These are phyloP conservation scores for Anoura caudifer DNA, from an alignment of 2,113 vertebrate genomes.

Conservation along the genomic window DNA sequence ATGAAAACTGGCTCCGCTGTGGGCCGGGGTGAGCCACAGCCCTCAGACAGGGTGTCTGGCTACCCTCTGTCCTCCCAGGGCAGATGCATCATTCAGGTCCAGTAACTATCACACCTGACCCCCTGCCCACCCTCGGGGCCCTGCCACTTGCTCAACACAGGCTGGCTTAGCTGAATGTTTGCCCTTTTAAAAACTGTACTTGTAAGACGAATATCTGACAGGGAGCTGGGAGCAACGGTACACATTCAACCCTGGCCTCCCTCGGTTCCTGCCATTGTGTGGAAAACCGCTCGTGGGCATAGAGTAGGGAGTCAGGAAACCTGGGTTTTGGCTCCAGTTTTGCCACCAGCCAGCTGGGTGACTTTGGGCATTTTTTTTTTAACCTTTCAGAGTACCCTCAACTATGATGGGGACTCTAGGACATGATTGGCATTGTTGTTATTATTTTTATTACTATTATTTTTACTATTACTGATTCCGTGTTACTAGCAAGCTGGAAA, in stretches of 20 bases:
- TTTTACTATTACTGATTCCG: background rate
- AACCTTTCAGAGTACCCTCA: background rate
- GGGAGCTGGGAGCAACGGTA: background rate
- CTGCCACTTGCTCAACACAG: background rate
- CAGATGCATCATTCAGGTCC: background rate
- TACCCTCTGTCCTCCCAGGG: background rate
- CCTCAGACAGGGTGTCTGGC: background rate
- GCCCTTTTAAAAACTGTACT: slow-evolving; percentile 13
- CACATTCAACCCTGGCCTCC: background rate
- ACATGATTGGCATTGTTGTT: background rate
- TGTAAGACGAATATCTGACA: background rate
- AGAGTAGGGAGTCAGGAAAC: background rate
- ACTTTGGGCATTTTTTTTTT: background rate
- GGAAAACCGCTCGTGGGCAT: background rate
- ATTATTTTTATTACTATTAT: background rate
- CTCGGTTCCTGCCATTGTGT: background rate
- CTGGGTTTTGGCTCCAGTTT: background rate
- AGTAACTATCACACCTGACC: background rate
- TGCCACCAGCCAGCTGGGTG: background rate
- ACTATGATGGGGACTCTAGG: background rate
- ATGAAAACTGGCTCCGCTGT: background rate
- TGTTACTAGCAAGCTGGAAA: background rate
- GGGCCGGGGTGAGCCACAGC: background rate
- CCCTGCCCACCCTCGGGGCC: background rate
- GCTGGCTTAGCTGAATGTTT: background rate